Evolutionary conservation across 2,888 invertebrate species (phyloP).

Genomic region (Mechanitis messenoides): DNA sequence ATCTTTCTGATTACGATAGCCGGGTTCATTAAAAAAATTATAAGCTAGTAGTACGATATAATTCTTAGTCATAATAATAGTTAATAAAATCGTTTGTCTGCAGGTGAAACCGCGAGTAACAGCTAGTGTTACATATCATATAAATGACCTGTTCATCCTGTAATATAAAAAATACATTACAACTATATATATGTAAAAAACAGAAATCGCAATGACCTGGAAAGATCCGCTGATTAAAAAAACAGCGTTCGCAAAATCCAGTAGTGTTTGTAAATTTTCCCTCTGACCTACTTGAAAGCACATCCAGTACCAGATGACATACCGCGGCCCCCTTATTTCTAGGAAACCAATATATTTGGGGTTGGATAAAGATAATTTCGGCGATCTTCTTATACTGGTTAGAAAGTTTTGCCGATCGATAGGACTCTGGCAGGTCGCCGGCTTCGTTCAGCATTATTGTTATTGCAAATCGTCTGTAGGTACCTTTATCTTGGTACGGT

Average conservation of each 20-base stretch:
- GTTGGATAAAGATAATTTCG: conserved; percentile 52
- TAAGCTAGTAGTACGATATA: no score
- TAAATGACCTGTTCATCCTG: no score
- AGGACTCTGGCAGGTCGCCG: conserved; percentile 74
- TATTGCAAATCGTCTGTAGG: conserved; percentile 61
- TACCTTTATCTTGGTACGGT: conserved; percentile 55
- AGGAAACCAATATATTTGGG: conserved; percentile 41
- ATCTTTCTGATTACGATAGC: no score
- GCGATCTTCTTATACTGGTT: conserved; percentile 56
- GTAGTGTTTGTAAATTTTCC: conserved; percentile 76
- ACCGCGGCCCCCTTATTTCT: conserved; percentile 42
- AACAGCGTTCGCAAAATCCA: conserved; percentile 52
- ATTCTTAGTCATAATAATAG: no score
- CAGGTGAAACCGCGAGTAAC: no score
- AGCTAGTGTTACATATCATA: no score
- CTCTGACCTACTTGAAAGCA: conserved; percentile 73
- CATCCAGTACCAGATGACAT: conserved; percentile 52
- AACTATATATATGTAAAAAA: conserved; percentile 42
- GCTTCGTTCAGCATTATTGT: conserved; percentile 73
- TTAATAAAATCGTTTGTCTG: no score
- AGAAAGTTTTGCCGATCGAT: conserved; percentile 60
- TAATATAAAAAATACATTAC: no score
- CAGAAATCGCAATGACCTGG: conserved; percentile 68
- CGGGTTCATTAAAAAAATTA: no score
- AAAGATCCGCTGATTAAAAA: conserved; percentile 68